Evolutionary conservation across 2,113 vertebrate species (phyloP).

Genomic region (Salminus brasiliensis): DNA sequence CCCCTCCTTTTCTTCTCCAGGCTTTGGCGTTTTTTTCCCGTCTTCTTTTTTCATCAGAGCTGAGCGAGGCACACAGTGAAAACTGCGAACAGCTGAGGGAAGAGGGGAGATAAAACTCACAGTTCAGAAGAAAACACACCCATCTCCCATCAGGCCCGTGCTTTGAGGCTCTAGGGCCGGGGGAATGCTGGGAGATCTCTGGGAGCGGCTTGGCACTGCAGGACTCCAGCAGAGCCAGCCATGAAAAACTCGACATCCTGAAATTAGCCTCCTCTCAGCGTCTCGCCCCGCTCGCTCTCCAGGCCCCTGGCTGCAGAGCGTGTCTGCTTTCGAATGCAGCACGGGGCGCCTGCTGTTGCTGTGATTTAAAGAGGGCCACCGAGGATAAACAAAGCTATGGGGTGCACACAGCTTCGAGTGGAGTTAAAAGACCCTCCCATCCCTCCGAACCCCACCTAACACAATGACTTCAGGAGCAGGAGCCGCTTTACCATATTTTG

Average conservation of each 20-base stretch:
- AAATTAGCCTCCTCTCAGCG: constrained; percentile 12
- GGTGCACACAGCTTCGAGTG: constrained; percentile 11
- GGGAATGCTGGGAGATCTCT: background rate
- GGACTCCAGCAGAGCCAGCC: background rate
- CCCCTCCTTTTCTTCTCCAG: background rate
- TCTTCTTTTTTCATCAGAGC: background rate
- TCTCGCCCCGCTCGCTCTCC: background rate
- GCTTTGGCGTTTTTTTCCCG: background rate
- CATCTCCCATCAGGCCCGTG: background rate
- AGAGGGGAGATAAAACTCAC: background rate
- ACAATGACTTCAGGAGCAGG: background rate
- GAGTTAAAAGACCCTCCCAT: background rate
- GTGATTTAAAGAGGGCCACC: constrained; percentile 21
- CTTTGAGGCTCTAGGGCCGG: constrained; percentile 1
- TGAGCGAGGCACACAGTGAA: background rate
- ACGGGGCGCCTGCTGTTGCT: constrained; percentile 14
- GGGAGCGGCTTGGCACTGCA: background rate
- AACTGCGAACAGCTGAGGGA: background rate
- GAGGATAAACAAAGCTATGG: constrained; percentile 33
- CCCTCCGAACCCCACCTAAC: background rate
- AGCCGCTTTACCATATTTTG: constrained; percentile 4
- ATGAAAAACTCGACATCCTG: constrained; percentile 11
- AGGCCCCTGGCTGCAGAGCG: constrained; percentile 9
- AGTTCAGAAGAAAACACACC: background rate
- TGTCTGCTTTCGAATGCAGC: constrained; percentile 18